phyloP scores from a whole-genome alignment of 2,113 vertebrate species.

The Amphilophus citrinellus region DNA sequence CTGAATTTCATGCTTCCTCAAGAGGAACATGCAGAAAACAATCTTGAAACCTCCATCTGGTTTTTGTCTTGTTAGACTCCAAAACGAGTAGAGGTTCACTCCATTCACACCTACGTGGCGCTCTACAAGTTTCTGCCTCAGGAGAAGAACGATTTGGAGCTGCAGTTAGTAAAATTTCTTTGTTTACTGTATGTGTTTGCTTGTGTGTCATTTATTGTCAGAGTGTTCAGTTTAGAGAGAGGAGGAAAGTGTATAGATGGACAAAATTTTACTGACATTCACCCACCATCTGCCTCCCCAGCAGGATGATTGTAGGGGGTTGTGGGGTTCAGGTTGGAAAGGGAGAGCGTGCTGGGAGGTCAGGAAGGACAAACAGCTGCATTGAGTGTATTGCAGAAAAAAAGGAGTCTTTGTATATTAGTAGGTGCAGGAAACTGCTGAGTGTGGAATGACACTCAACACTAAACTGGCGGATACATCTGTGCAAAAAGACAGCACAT shows the following conservation, averaged over 20 bases:
- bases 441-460: conserved; percentile 30
- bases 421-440: conserved; percentile 48
- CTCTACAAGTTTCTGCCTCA: conserved; percentile 94
- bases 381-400: conserved; percentile 30
- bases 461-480: conserved; percentile 23
- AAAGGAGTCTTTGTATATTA: conserved; percentile 26
- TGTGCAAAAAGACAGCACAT: not conserved
- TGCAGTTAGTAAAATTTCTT: conserved; percentile 84
- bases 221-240: conserved; percentile 8
- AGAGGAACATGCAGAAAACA: not conserved
- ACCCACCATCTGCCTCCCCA: conserved; percentile 64
- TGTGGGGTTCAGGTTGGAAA: conserved; percentile 23
- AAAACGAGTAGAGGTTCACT: conserved; percentile 83
- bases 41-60: not conserved
- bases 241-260: conserved; percentile 26
- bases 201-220: conserved; percentile 5
- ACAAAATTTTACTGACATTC: conserved; percentile 40
- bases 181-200: not conserved
- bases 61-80: conserved; percentile 44
- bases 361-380: conserved; percentile 55
- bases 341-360: conserved; percentile 13
- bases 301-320: conserved; percentile 43
- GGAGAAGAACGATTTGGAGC: conserved; percentile 90
- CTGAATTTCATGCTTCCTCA: not conserved
- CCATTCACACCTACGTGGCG: conserved; percentile 91